These are phyloP conservation scores for Dendrolimus punctatus DNA, from an alignment of 1,140 invertebrate genomes.

Conservation along the genomic window DNA sequence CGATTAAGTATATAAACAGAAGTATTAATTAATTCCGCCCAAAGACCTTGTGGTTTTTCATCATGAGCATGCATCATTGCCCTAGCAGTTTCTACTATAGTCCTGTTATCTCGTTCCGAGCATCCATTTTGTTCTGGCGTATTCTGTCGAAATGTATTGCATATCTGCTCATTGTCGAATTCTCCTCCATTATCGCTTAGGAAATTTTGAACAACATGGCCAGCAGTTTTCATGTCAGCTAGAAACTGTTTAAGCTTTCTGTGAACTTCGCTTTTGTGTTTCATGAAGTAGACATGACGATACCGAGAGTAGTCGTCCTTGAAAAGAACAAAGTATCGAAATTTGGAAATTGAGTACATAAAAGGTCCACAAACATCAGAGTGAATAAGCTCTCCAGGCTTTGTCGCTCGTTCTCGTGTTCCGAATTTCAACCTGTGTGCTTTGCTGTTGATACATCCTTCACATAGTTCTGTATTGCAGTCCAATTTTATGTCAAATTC, in stretches of 20 bases:
- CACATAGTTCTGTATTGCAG: no score
- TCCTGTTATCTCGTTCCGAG: constrained; percentile 1
- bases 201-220: not conserved
- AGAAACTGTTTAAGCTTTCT: not conserved
- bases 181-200: constrained; percentile 4
- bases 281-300: constrained; percentile 2
- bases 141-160: constrained; percentile 3
- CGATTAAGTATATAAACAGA: not conserved
- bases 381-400: no score
- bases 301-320: constrained; percentile 3
- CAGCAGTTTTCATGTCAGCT: not conserved
- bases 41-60: not conserved
- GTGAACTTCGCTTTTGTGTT: constrained; percentile 1
- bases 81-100: constrained; percentile 2
- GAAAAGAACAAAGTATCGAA: constrained; percentile 3
- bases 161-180: constrained; percentile 3
- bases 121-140: not conserved
- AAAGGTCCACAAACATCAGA: constrained; percentile 2
- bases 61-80: constrained; percentile 1
- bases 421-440: no score
- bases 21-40: constrained; percentile 3
- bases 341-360: not conserved
- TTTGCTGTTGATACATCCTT: no score
- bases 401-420: no score
- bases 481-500: no score